Percentiles rank a stretch among this genome's conserved stretches.
Evolutionary conservation across 2,797 vertebrate species (phyloP).

Genomic region (Amphiprion clarkii): DNA sequence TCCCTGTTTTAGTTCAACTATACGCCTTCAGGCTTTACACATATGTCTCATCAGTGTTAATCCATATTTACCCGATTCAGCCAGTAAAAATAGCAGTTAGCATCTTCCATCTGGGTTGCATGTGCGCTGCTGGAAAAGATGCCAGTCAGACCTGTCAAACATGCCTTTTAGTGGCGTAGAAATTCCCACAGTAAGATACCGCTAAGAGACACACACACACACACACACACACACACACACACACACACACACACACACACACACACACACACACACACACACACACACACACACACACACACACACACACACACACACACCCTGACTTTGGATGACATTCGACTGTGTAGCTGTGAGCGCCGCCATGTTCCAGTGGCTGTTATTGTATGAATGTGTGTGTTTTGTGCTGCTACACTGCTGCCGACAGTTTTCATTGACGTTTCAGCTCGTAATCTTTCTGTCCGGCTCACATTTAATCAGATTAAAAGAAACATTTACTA

Average conservation of each 20-base stretch:
- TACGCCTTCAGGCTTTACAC: not conserved
- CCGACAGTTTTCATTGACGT: slow-evolving; percentile 31
- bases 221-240: not conserved
- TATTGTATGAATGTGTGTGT: not conserved
- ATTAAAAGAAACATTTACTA: slow-evolving; percentile 6
- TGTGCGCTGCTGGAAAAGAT: slow-evolving; percentile 3
- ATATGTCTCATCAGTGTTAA: not conserved
- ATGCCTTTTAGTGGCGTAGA: not conserved
- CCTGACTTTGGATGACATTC: slow-evolving; percentile 4
- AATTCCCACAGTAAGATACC: slow-evolving; percentile 20
- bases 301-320: slow-evolving; percentile 1
- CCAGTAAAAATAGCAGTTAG: not conserved
- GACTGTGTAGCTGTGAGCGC: not conserved
- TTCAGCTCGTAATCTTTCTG: slow-evolving; percentile 5
- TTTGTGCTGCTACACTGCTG: not conserved
- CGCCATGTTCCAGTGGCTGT: not conserved
- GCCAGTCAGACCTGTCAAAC: slow-evolving; percentile 25
- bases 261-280: not conserved
- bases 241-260: not conserved
- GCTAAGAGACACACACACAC: not conserved
- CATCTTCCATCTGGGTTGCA: slow-evolving; percentile 20
- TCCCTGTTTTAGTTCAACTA: no score
- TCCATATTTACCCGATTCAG: slow-evolving; percentile 14
- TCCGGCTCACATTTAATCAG: slow-evolving; percentile 30
- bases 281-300: not conserved